Conservation (phyloP, 2,113 vertebrate species). For the Protobothrops flavoviridis region DNA sequence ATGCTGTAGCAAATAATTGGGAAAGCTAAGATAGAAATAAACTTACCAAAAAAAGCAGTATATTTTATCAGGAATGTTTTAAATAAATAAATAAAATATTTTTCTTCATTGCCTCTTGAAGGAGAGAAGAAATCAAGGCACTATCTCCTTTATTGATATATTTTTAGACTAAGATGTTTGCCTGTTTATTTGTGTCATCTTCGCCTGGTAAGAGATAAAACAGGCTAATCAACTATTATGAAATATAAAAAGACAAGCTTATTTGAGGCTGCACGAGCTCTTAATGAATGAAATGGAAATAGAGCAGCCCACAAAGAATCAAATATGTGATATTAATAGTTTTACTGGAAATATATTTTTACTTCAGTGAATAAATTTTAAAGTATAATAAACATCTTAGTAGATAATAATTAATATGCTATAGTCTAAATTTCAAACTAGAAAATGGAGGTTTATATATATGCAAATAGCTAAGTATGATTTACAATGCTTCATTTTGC, state of each 20-base stretch:
- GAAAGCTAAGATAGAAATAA: background rate
- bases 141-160: background rate
- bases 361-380: background rate
- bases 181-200: background rate
- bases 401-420: constrained; percentile 3
- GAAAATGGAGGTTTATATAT: background rate
- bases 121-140: background rate
- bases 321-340: background rate
- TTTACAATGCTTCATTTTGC: background rate
- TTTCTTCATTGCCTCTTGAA: background rate
- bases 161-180: background rate
- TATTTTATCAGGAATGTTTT: background rate
- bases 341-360: background rate
- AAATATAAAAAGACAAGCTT: background rate
- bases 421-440: background rate
- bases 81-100: background rate
- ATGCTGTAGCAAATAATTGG: background rate
- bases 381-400: background rate
- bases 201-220: background rate
- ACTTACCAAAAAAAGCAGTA: accelerated
- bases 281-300: background rate
- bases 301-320: background rate
- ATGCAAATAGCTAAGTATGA: background rate
- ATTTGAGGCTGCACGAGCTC: background rate
- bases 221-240: background rate